A percentile compares a stretch with the other conserved stretches of the same genome.
These are phyloP conservation scores for Microplitis demolitor DNA, from an alignment of 1,140 invertebrate genomes.

Conservation along the genomic window DNA sequence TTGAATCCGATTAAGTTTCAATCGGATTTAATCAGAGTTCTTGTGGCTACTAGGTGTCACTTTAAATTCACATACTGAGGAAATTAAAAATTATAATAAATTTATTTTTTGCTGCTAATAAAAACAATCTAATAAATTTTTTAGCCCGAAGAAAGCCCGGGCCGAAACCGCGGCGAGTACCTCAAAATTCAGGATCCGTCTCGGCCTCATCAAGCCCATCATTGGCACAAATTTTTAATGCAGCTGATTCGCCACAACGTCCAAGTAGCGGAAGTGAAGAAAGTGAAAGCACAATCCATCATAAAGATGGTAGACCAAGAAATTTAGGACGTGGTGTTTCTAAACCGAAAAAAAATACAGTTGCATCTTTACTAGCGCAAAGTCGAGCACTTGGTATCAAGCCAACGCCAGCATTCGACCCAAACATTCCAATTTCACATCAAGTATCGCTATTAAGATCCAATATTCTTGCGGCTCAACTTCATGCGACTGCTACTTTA, in stretches of 20 bases:
- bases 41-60: too few relatives aligned
- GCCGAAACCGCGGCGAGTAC: slow-evolving; percentile 72
- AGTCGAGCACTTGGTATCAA: slow-evolving; percentile 77
- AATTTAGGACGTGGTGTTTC: slow-evolving; percentile 83
- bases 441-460: slow-evolving; percentile 67
- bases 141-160: slow-evolving; percentile 74
- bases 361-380: slow-evolving; percentile 83
- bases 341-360: slow-evolving; percentile 90
- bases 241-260: slow-evolving; percentile 65
- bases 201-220: slow-evolving; percentile 63
- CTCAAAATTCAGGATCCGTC: slow-evolving; percentile 64
- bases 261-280: slow-evolving; percentile 72
- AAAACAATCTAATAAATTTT: not conserved
- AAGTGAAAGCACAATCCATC: slow-evolving; percentile 61
- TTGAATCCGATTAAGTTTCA: not conserved
- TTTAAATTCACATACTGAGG: too few relatives aligned
- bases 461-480: slow-evolving; percentile 65
- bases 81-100: not conserved
- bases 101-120: not conserved
- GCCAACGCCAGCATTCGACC: slow-evolving; percentile 65
- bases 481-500: slow-evolving; percentile 60
- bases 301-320: slow-evolving; percentile 76
- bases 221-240: slow-evolving; percentile 63
- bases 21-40: not conserved
- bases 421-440: slow-evolving; percentile 64